Evolutionary conservation across 2,888 invertebrate genomes (phyloP), one percentile per base, ranked within the genome.

Genomic region (Leptopilina syphax): DNA sequence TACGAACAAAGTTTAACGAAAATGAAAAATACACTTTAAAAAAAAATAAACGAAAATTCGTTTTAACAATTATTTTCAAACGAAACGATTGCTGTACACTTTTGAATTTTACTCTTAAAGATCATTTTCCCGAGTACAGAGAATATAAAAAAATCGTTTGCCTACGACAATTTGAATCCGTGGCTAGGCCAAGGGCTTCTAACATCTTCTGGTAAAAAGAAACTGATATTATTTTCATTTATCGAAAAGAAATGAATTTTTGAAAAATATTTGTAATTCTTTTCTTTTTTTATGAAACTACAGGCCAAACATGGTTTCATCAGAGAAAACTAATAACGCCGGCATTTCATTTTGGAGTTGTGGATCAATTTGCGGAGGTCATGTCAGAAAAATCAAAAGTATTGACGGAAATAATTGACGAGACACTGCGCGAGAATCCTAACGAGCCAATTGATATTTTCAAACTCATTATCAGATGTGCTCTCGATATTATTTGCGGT

Each of bases 251-350:
- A 66, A 41, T 13, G 0, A 13, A 66, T 5, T 5, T 34, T n/a
- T 41, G n/a, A 34, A n/a, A 50, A 50, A 50, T 50, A 47, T 60
- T 60, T n/a, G 57, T n/a, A 57, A 57, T n/a, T 50, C 50, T 50
- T 44, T 18, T 34, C 34, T 4, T 34, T 67, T 50, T 50, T 3
- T 44, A 5, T 6, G 44, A 24, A 50, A 68, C 34, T 44, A 47
- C 12, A 92, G 93, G 93, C 13, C 85, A 88, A 50, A 92, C 93
- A 84, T 94, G 94, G 94, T 89, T 91, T 73, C 91, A 92, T 27
- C 93, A 93, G 84, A 91, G 94, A 54, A 93, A 93, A 88, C 90
- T 94, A 85, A 93, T 94, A 41, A 93, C 93, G 0, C 93, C 94
- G 0, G 91, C 93, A 0, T 94, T 94, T 86, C 94, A 94, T 85